These are phyloP conservation scores for Protonemura montana DNA, from an alignment of 2,888 invertebrate genomes.

Conservation along the genomic window DNA sequence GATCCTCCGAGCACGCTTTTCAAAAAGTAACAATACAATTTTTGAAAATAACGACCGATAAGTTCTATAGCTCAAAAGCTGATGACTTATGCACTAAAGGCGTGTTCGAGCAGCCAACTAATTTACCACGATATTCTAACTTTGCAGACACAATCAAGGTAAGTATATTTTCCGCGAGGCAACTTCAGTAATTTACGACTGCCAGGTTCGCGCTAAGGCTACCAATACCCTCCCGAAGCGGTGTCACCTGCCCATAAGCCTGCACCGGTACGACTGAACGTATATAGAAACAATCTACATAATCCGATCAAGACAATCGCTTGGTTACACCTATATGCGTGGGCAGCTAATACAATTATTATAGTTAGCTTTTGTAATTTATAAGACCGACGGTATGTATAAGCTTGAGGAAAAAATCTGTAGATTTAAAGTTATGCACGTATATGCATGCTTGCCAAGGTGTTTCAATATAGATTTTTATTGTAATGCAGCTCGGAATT, in stretches of 20 bases:
- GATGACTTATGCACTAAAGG: too few relatives aligned
- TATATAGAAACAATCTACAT: slow-evolving; percentile 2
- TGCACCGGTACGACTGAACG: neutral
- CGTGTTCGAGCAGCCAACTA: too few relatives aligned
- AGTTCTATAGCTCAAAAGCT: too few relatives aligned
- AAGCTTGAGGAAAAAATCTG: neutral
- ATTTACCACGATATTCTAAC: too few relatives aligned
- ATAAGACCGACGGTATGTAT: neutral
- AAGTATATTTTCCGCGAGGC: too few relatives aligned
- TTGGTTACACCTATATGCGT: slow-evolving; percentile 27
- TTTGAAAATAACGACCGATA: too few relatives aligned
- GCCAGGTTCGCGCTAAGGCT: neutral
- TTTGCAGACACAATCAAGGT: too few relatives aligned
- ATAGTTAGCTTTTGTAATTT: neutral
- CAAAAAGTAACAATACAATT: too few relatives aligned
- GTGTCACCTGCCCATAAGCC: neutral
- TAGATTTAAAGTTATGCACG: neutral
- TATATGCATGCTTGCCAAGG: neutral
- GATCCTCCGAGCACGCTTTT: too few relatives aligned
- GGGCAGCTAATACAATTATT: slow-evolving; percentile 12
- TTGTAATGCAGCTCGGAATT: neutral
- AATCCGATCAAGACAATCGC: slow-evolving; percentile 26
- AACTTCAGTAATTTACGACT: neutral
- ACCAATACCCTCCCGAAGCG: too few relatives aligned
- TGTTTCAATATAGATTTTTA: neutral